Evolutionary conservation across 2,797 vertebrate genomes (phyloP), one percentile per base, ranked within the genome.

Genomic region (Sylvilagus floridanus): DNA sequence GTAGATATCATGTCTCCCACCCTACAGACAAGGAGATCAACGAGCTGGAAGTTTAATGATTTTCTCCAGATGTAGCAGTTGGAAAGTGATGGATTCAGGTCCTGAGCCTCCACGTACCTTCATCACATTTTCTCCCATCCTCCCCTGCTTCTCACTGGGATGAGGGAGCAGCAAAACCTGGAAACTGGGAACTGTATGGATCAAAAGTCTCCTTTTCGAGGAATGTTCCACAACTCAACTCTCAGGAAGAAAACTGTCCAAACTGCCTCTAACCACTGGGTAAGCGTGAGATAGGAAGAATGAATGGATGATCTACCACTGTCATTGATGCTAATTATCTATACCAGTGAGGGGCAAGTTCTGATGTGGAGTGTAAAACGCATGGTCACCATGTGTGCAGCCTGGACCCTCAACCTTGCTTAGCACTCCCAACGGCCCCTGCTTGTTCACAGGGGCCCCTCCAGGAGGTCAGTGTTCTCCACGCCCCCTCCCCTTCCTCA

Each of bases 201-300:
- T 32, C 75, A 85, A 73, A 92, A 50, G 62, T 42, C 77, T 73
- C 11, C 47, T 85, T 95, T 93, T 93, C 63, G 10, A 90, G 78
- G 92, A 92, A 63, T 84, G 89, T 86, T 88, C 71, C 84, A 83
- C 84, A 84, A 84, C 72, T n/a, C 89, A 32, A 50, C 66, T 96
- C 21, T 84, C 73, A 42, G 79, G 42, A 42, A 88, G 76, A 69
- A 52, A 85, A 66, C 60, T 71, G 57, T 77, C 83, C 77, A 89
- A 88, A 82, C 52, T 16, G 63, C 68, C 86, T 32, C 7, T 75
- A 84, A 28, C 50, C 5, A 77, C n/a, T 95, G 63, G 81, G 83
- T 75, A 91, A 96, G 92, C 62, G 88, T 0, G 19, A 95, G 87
- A 69, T 63, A 94, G 88, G 92, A 84, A 95, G 78, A 95, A 95